A percentile compares a stretch with the other conserved stretches of the same genome.
These are phyloP conservation scores for Solen grandis DNA, from an alignment of 1,140 invertebrate species.

Conservation along the genomic window DNA sequence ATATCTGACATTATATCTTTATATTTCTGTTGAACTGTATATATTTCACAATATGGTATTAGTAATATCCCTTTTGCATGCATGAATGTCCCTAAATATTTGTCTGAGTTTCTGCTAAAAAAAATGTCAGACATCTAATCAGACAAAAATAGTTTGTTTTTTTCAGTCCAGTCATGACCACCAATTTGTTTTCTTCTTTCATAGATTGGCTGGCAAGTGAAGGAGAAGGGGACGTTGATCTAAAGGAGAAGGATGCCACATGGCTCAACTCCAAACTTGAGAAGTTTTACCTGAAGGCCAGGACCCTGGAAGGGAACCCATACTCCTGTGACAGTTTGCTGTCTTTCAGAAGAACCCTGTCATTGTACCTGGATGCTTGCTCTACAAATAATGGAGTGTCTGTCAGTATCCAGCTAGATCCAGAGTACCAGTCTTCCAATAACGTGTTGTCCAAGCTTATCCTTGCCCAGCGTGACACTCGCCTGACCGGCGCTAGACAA, in stretches of 20 bases:
- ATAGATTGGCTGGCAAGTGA: slow-evolving; percentile 30
- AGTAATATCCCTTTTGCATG: too few relatives aligned
- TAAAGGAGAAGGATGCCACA: background rate
- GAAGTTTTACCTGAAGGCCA: slow-evolving; percentile 23
- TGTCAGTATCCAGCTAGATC: slow-evolving; percentile 32
- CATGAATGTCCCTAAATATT: too few relatives aligned
- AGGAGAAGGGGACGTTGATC: background rate
- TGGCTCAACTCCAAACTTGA: slow-evolving; percentile 9
- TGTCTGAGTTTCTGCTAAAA: too few relatives aligned
- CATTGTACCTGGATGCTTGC: slow-evolving; percentile 18
- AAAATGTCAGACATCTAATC: too few relatives aligned
- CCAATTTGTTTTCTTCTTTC: background rate
- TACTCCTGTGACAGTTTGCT: slow-evolving; percentile 10
- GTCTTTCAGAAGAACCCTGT: slow-evolving; percentile 15
- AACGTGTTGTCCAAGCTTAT: background rate
- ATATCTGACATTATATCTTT: too few relatives aligned
- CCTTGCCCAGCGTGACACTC: too few relatives aligned
- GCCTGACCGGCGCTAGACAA: background rate
- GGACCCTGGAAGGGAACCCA: background rate
- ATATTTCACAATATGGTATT: too few relatives aligned
- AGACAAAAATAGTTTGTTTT: too few relatives aligned
- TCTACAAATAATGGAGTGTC: slow-evolving; percentile 1
- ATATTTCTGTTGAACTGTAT: too few relatives aligned
- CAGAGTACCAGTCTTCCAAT: slow-evolving; percentile 5
- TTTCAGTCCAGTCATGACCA: too few relatives aligned